Percentiles rank a stretch among this genome's conserved stretches.
Evolutionary conservation across 1,140 invertebrate genomes (phyloP).

Genomic region (Trichonephila clavipes): DNA sequence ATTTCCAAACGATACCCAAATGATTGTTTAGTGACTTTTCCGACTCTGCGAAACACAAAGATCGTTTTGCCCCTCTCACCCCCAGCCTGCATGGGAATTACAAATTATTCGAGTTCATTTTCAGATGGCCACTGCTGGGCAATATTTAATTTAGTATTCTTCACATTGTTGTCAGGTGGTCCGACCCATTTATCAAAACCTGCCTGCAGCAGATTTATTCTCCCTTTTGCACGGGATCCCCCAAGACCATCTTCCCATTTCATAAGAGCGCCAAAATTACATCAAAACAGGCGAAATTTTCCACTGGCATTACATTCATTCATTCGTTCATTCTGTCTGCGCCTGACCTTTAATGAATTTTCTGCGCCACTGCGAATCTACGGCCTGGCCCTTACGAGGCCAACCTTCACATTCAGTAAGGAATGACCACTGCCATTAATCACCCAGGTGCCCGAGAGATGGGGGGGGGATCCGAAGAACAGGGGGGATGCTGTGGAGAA

Average conservation of each 20-base stretch:
- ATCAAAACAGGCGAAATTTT: conserved; percentile 67
- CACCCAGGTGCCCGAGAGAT: conserved; percentile 40
- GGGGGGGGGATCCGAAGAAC: not conserved
- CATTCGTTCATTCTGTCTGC: conserved; percentile 42
- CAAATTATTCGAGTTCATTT: conserved; percentile 26
- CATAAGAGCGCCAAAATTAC: conserved; percentile 62
- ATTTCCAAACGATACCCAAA: too few species aligned
- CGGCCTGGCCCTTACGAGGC: not conserved
- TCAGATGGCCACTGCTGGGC: conserved; percentile 32
- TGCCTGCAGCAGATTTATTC: conserved; percentile 42
- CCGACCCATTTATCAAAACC: conserved; percentile 54
- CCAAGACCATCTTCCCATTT: conserved; percentile 47
- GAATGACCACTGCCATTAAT: conserved; percentile 71
- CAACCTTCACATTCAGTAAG: conserved; percentile 37
- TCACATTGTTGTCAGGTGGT: conserved; percentile 33
- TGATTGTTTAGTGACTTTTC: too few species aligned
- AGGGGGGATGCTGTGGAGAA: not conserved
- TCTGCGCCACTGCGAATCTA: conserved; percentile 35
- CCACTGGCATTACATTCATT: conserved; percentile 63
- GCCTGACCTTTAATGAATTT: conserved; percentile 70
- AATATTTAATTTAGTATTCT: conserved; percentile 65
- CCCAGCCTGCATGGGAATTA: not conserved
- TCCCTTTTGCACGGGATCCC: not conserved
- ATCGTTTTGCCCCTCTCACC: conserved; percentile 20
- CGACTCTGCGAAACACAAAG: not conserved